Base-by-base conservation (phyloP, 2,797 vertebrate genomes). In the Oreochromis mossambicus region DNA sequence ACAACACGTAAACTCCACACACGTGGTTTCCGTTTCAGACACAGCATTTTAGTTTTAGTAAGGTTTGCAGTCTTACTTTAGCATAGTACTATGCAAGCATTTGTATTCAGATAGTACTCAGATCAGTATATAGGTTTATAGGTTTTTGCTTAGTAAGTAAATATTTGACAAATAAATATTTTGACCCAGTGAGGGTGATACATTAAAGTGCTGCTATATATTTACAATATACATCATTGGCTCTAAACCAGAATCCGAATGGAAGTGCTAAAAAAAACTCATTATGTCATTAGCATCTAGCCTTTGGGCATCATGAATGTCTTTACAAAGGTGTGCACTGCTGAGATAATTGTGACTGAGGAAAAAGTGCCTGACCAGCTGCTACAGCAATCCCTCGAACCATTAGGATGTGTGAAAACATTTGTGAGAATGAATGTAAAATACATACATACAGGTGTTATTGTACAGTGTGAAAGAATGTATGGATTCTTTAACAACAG, bases 121-220 rank as follows among this genome's bases (percentile, higher is more conserved):
- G 7, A 38, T 66, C 34, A 43, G 13, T 70, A 21, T 0, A 66
- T 66, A 66, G 34, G 12, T 41, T 66, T 21, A 66, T 41, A 8
- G 11, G 12, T 41, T 66, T 66, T 66, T 41, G 61, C 7, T 66
- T 38, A 66, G 12, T 21, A 66, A 24, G 63, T 41, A 9, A 68
- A 21, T 68, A 41, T 66, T 66, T 66, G 61, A 66, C 36, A 66
- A 41, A 66, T 73, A 46, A 46, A 29, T 70, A 70, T 46, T 70
- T 10, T 70, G 66, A 46, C 24, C 41, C 66, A 46, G 1, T 46
- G 41, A 70, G 4, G 63, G 36, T 68, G 36, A 9, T 15, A 0
- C 12, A n/a, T 41, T 15, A 41, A 68, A 41, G 7, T 41, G 12
- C 63, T 68, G 36, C 63, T 68, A 41, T 41, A 68, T 15, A 41